These are phyloP conservation scores for Ptyas mucosa DNA, from an alignment of 2,113 vertebrate species.

Conservation along the genomic window DNA sequence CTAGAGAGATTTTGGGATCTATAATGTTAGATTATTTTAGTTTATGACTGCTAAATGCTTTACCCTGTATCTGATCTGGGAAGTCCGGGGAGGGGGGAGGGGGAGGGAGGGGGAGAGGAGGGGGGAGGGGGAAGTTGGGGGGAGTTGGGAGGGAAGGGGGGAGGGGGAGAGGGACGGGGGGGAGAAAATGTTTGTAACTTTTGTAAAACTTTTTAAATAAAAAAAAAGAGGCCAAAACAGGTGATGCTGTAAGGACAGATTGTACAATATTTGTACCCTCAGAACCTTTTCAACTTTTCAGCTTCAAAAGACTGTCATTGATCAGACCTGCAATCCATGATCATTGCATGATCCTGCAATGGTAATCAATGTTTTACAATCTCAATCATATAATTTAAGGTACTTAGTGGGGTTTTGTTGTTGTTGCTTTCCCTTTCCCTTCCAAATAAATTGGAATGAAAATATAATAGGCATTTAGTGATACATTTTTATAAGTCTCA, in stretches of 20 bases:
- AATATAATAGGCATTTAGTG: not conserved
- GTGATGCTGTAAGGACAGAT: slow-evolving; percentile 10
- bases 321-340: not conserved
- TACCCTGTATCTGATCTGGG: too few relatives aligned
- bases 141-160: too few relatives aligned
- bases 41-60: too few relatives aligned
- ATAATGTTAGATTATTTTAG: too few relatives aligned
- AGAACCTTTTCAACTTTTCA: slow-evolving; percentile 18
- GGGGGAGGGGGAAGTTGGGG: too few relatives aligned
- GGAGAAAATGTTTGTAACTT: too few relatives aligned
- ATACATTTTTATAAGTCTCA: not conserved
- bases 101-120: too few relatives aligned
- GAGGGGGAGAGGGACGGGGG: too few relatives aligned
- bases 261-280: not conserved
- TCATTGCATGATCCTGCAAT: not conserved
- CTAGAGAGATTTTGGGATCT: too few relatives aligned
- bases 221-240: slow-evolving; percentile 7
- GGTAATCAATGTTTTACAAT: not conserved
- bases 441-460: not conserved
- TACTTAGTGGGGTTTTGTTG: not conserved
- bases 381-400: not conserved
- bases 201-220: too few relatives aligned
- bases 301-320: not conserved
- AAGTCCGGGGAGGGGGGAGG: too few relatives aligned
- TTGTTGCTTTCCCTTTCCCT: not conserved